These are phyloP conservation scores for Kryptolebias marmoratus DNA, from an alignment of 2,113 vertebrate genomes.

Conservation along the genomic window DNA sequence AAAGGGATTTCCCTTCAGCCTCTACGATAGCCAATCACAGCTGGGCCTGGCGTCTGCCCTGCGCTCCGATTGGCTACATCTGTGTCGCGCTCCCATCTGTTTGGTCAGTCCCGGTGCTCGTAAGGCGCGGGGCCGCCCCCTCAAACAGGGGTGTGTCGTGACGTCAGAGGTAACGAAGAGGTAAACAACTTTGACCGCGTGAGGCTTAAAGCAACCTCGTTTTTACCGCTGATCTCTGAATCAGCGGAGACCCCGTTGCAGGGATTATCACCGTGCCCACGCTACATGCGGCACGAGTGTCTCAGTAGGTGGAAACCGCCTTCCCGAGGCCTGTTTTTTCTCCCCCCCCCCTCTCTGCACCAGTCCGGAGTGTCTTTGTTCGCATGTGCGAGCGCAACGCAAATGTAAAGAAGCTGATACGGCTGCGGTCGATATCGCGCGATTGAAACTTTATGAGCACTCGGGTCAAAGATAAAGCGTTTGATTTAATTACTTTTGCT, in stretches of 20 bases:
- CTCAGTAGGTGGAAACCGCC: background rate
- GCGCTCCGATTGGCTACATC: conserved; percentile 62
- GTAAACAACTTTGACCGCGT: conserved; percentile 86
- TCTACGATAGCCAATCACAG: conserved; percentile 70
- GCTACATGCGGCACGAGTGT: background rate
- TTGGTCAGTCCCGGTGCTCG: conserved; percentile 57
- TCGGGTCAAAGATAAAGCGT: rapidly evolving
- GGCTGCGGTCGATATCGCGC: conserved; percentile 1
- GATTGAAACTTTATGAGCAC: background rate
- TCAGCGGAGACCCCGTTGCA: conserved; percentile 14
- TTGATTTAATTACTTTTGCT: conserved; percentile 1
- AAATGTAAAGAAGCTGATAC: background rate
- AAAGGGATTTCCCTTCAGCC: conserved; percentile 73
- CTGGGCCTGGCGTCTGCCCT: conserved; percentile 19
- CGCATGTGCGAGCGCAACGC: background rate
- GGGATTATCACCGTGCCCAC: conserved; percentile 26
- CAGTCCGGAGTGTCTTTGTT: conserved; percentile 49
- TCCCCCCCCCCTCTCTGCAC: background rate
- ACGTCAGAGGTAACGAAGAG: conserved; percentile 83
- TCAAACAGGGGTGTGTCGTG: conserved; percentile 85
- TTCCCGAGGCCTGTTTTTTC: background rate
- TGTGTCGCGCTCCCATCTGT: conserved; percentile 6
- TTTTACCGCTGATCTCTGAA: conserved; percentile 39
- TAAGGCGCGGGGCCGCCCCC: conserved; percentile 50
- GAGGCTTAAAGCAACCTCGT: conserved; percentile 79